Conservation (phyloP, 2,888 invertebrate genomes). For the Acronicta aceris region DNA sequence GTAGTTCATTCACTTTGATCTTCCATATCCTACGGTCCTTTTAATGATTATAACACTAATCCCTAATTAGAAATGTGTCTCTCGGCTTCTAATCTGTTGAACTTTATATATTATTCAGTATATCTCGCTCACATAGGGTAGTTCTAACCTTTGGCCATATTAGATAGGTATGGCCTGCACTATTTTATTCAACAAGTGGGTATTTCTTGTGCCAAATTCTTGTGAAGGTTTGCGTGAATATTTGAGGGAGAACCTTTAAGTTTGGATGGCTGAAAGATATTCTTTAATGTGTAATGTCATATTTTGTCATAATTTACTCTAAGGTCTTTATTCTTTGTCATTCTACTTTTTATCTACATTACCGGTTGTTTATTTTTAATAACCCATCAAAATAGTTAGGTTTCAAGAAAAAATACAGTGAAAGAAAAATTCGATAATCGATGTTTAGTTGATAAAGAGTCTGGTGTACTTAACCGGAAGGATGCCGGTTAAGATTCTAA, state of each 20-base stretch:
- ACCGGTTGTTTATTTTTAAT: too few species aligned
- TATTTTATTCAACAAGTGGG: slow-evolving; percentile 61
- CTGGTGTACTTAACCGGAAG: too few species aligned
- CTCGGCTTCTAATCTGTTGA: slow-evolving; percentile 35
- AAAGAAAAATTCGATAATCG: too few species aligned
- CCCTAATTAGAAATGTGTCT: slow-evolving; percentile 44
- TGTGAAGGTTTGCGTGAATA: slow-evolving; percentile 29
- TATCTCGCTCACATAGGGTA: slow-evolving; percentile 23
- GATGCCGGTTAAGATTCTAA: too few species aligned
- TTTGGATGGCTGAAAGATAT: slow-evolving; percentile 23
- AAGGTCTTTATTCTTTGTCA: too few species aligned
- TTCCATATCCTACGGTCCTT: slow-evolving; percentile 37
- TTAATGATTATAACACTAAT: slow-evolving; percentile 47
- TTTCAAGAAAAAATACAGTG: too few species aligned
- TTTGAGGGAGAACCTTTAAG: slow-evolving; percentile 30
- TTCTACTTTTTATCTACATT: too few species aligned
- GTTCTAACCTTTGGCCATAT: slow-evolving; percentile 43
- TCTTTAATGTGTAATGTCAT: slow-evolving; percentile 28
- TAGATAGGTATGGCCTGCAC: slow-evolving; percentile 23
- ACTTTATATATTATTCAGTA: slow-evolving; percentile 49
- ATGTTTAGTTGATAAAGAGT: too few species aligned
- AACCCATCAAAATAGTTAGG: too few species aligned
- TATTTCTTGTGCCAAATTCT: slow-evolving; percentile 49
- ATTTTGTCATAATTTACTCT: background rate
- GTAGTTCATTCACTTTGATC: slow-evolving; percentile 48